Evolutionary conservation across 2,888 invertebrate genomes (phyloP), one percentile per base, ranked within the genome.

Genomic region (Seira musarum): DNA sequence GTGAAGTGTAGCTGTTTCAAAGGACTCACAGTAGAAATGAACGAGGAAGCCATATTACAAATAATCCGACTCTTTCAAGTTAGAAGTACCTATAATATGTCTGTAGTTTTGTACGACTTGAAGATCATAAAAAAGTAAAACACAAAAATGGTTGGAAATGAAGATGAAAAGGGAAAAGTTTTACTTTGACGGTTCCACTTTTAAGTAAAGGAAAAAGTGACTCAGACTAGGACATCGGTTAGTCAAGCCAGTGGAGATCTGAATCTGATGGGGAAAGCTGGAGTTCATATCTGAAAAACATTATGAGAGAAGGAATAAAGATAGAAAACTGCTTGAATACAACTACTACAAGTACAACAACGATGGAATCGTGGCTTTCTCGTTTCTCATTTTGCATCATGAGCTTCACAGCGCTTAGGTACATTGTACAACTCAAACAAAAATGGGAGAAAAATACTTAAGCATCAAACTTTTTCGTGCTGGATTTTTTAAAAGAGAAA

Each of bases 91-190:
- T n/a, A n/a, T n/a, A n/a, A n/a, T n/a, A n/a, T n/a, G n/a, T n/a
- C n/a, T n/a, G n/a, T n/a, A n/a, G n/a, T n/a, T n/a, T n/a, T n/a
- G n/a, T n/a, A n/a, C n/a, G n/a, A n/a, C n/a, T n/a, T n/a, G n/a
- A n/a, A n/a, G n/a, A n/a, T n/a, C n/a, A n/a, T 40, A 40, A 40
- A 40, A 40, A 40, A 8, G 40, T 40, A 13, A 13, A 5, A 40
- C 40, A 40, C 6, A 40, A 13, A 40, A 40, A 40, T 40, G 40
- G 40, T 13, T 40, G 30, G 46, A 65, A 46, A 65, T 73, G 73
- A 65, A 65, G 57, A 19, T 35, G 61, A 53, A 30, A 30, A 74
- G 65, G 53, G 22, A 40, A 74, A 67, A 74, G 74, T 74, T 74
- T 73, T 49, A 64, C 72, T 65, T 53, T 73, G 72, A 53, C 65